Conservation (phyloP, 2,888 invertebrate species). For the Cephus runcator region DNA sequence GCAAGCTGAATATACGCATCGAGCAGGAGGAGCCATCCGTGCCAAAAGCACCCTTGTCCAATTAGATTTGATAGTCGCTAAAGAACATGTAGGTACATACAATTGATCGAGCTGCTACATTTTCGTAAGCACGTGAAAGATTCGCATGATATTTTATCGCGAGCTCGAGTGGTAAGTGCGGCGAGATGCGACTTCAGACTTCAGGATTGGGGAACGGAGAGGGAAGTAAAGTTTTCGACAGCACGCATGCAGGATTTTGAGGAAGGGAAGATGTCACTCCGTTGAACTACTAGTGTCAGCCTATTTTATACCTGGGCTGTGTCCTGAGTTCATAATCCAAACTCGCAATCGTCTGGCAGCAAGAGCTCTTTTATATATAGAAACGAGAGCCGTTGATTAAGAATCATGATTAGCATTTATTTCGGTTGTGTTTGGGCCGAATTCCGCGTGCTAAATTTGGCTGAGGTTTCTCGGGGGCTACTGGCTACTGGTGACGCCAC, state of each 20-base stretch:
- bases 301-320: neutral
- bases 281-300: neutral
- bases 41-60: slow-evolving; percentile 46
- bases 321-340: neutral
- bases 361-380: slow-evolving; percentile 17
- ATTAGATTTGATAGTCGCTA: slow-evolving; percentile 33
- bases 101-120: no score
- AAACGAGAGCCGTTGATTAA: slow-evolving; percentile 51
- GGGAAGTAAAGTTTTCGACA: no score
- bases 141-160: no score
- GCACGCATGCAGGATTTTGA: no score
- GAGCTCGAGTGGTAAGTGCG: no score
- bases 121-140: no score
- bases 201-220: no score
- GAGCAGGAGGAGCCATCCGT: slow-evolving; percentile 6
- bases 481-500: no score
- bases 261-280: no score
- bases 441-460: slow-evolving; percentile 60
- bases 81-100: no score
- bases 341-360: slow-evolving; percentile 1
- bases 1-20: slow-evolving; percentile 24
- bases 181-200: no score
- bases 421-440: slow-evolving; percentile 59
- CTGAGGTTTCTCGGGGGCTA: slow-evolving; percentile 29
- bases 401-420: slow-evolving; percentile 62